Conservation (phyloP, 2,888 invertebrate genomes). For the Chrysotoxum bicinctum region DNA sequence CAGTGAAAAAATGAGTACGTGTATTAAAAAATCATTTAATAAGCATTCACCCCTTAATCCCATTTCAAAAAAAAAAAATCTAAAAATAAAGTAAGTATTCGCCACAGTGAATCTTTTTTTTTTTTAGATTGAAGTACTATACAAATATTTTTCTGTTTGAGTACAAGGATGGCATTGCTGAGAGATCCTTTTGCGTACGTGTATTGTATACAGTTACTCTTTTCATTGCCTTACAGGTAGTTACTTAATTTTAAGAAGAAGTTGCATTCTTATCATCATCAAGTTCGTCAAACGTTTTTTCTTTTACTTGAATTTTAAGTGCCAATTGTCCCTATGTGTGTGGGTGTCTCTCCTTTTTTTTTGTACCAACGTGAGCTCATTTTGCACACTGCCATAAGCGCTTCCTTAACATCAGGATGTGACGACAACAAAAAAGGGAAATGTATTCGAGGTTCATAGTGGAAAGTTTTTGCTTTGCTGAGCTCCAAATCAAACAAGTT, state of each 20-base stretch:
- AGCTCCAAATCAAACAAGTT: conserved; percentile 48
- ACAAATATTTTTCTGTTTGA: background rate
- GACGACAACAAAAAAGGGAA: background rate
- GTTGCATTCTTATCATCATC: conserved; percentile 27
- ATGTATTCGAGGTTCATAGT: conserved; percentile 28
- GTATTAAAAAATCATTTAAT: conserved; percentile 35
- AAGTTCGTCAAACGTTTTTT: conserved; percentile 45
- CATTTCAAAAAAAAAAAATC: background rate
- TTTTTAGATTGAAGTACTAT: background rate
- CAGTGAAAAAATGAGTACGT: background rate
- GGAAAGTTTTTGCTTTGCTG: conserved; percentile 31
- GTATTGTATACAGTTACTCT: background rate
- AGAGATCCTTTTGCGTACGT: background rate
- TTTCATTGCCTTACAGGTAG: conserved; percentile 21
- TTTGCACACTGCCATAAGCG: conserved; percentile 5
- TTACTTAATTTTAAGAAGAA: conserved; percentile 19
- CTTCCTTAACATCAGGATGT: background rate
- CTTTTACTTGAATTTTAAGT: conserved; percentile 21
- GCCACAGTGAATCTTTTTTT: conserved; percentile 17
- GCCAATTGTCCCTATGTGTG: conserved; percentile 37
- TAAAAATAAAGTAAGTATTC: conserved; percentile 44
- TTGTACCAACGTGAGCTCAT: conserved; percentile 33
- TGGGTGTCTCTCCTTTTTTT: background rate
- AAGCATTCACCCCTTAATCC: background rate
- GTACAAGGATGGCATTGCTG: background rate